Evolutionary conservation across 2,797 vertebrate species (phyloP).

Genomic region (Tympanoctomys barrerae): DNA sequence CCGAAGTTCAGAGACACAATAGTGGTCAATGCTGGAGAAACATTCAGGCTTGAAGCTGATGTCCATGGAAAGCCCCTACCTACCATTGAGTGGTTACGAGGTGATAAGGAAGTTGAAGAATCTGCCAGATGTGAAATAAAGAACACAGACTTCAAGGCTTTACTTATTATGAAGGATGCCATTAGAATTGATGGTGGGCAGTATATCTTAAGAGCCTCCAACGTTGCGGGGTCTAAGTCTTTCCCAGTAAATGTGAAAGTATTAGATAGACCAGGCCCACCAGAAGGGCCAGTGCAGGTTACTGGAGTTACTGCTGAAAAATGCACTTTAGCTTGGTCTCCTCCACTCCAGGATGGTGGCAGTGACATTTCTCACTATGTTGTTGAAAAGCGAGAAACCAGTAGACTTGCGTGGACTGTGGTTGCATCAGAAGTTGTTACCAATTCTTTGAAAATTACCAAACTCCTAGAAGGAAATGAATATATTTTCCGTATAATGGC

Average conservation of each 20-base stretch:
- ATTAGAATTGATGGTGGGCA: conserved; percentile 95
- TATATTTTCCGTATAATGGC: conserved; percentile 99
- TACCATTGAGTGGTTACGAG: conserved; percentile 96
- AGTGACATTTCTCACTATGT: conserved; percentile 96
- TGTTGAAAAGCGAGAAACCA: conserved; percentile 98
- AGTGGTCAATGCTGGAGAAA: conserved; percentile 95
- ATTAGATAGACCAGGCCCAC: conserved; percentile 94
- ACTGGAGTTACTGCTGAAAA: conserved; percentile 96
- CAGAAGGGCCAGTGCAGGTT: conserved; percentile 94
- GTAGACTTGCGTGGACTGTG: conserved; percentile 97
- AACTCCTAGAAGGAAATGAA: conserved; percentile 97
- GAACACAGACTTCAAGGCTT: conserved; percentile 94
- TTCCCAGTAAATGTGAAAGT: conserved; percentile 95
- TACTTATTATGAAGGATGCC: conserved; percentile 96
- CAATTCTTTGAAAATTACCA: conserved; percentile 95
- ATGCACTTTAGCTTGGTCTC: conserved; percentile 94
- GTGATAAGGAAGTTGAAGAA: conserved; percentile 95
- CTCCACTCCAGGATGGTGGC: conserved; percentile 97
- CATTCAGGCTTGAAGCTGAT: conserved; percentile 97
- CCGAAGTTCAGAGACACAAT: conserved; percentile 96
- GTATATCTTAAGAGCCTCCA: conserved; percentile 95
- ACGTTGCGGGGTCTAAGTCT: conserved; percentile 95
- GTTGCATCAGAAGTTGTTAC: conserved; percentile 93
- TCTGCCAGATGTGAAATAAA: conserved; percentile 95
- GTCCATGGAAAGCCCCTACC: conserved; percentile 96